Percentiles rank a stretch among this genome's conserved stretches.
Conservation (phyloP, 23 tunicate species). For the Trididemnum nubilum region DNA sequence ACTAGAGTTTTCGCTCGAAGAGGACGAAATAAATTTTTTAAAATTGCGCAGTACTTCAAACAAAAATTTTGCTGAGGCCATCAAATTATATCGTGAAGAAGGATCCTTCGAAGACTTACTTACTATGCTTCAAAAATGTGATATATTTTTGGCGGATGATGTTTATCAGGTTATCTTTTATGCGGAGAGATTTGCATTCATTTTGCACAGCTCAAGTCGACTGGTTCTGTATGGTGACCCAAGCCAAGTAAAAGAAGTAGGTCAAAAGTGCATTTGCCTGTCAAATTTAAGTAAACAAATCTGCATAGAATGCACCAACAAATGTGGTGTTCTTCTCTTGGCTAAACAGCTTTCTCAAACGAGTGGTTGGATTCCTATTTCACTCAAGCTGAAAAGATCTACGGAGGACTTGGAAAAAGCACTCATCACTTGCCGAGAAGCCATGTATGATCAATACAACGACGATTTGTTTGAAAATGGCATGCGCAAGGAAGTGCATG, state of each 20-base stretch:
- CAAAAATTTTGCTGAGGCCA: background rate
- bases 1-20: background rate
- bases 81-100: background rate
- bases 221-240: conserved; percentile 14
- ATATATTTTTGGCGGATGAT: conserved; percentile 6
- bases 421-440: background rate
- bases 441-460: background rate
- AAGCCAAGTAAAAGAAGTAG: background rate
- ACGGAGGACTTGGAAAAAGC: background rate
- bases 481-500: conserved; percentile 20
- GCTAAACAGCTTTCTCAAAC: conserved; percentile 1
- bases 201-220: conserved; percentile 21
- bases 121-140: background rate
- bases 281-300: background rate
- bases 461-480: conserved; percentile 43
- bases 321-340: background rate
- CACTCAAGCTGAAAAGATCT: background rate
- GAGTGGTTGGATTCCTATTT: background rate
- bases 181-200: conserved; percentile 32
- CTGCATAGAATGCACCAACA: background rate
- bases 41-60: background rate
- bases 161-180: background rate
- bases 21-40: conserved; percentile 6
- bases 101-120: background rate
- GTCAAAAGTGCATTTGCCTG: background rate